Conservation (phyloP, 2,113 vertebrate species). For the Struthidea cinerea region DNA sequence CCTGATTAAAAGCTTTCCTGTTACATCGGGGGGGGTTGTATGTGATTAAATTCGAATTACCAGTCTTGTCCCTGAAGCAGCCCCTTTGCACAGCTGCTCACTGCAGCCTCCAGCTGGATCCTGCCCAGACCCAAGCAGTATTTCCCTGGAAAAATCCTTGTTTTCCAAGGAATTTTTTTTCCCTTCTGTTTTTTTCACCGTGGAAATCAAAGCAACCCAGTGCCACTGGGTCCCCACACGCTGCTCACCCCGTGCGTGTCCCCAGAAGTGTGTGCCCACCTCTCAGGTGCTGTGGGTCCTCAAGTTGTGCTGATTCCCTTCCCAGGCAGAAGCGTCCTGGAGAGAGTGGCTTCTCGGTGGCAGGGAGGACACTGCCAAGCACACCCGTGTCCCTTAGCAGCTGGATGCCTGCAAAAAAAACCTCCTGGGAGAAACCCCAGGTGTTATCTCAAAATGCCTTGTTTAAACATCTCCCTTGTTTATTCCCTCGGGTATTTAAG, state of each 20-base stretch:
- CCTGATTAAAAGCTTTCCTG: constrained; percentile 36
- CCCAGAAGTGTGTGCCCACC: not conserved
- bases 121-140: not conserved
- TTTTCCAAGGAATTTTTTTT: not conserved
- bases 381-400: not conserved
- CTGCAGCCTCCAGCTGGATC: not conserved
- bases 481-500: not conserved
- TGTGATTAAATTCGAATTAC: not conserved
- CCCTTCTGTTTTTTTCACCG: fast-evolving
- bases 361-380: not conserved
- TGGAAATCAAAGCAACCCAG: not conserved
- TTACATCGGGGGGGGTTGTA: not conserved
- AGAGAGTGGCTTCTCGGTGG: not conserved
- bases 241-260: not conserved
- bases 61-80: not conserved
- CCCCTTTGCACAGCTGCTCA: not conserved
- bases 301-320: fast-evolving
- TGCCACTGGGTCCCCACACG: fast-evolving
- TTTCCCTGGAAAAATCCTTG: not conserved
- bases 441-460: not conserved
- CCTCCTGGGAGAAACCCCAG: not conserved
- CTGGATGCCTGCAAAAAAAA: not conserved
- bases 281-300: not conserved
- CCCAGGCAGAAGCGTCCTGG: not conserved
- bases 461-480: not conserved